Evolutionary conservation across 2,113 vertebrate genomes (phyloP).

Genomic region (Lophura nycthemera): DNA sequence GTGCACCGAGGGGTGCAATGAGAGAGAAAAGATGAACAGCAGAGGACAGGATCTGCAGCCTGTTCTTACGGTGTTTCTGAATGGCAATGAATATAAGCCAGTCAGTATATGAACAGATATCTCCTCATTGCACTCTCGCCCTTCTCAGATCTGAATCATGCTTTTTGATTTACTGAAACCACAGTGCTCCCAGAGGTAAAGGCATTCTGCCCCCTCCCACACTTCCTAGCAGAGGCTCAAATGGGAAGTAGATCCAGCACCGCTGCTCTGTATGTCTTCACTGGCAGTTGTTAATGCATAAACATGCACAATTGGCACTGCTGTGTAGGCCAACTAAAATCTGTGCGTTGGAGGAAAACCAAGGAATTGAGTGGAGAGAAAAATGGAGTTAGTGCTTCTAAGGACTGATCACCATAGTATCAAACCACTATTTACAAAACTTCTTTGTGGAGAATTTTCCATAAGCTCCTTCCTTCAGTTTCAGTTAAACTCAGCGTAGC

Average conservation of each 20-base stretch:
- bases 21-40: background rate
- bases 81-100: accelerated
- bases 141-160: background rate
- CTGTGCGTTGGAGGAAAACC: constrained; percentile 34
- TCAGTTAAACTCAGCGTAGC: constrained; percentile 11
- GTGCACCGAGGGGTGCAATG: background rate
- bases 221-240: background rate
- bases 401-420: constrained; percentile 41
- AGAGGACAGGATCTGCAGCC: background rate
- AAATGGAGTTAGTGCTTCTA: background rate
- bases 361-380: background rate
- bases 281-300: background rate
- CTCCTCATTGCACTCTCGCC: background rate
- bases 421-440: constrained; percentile 56
- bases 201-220: background rate
- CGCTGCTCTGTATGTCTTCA: background rate
- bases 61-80: background rate
- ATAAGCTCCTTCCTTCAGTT: constrained; percentile 34
- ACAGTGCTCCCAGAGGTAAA: background rate
- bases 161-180: background rate
- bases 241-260: background rate
- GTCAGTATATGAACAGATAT: background rate
- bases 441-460: constrained; percentile 34
- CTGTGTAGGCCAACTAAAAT: background rate
- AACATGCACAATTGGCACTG: background rate